phyloP scores from a whole-genome alignment of 2,797 vertebrate genomes.

The Champsocephalus gunnari region DNA sequence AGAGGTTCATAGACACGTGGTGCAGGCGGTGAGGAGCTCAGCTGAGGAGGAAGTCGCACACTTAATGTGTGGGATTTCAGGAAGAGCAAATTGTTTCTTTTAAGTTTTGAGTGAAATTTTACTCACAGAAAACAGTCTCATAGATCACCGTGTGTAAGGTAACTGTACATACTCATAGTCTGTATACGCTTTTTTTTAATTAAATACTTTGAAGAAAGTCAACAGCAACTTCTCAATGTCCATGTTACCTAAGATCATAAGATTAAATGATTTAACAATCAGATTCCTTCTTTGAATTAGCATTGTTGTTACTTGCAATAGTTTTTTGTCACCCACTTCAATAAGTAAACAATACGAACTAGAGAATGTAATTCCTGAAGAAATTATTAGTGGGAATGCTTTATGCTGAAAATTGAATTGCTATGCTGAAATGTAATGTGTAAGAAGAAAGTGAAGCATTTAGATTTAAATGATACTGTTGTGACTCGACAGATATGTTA shows the following conservation, averaged over 20 bases:
- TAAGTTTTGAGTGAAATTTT: constrained; percentile 5
- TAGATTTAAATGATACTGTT: too few relatives aligned
- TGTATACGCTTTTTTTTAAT: not conserved
- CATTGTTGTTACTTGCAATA: not conserved
- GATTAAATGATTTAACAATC: not conserved
- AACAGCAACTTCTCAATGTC: not conserved
- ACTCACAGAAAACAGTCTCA: not conserved
- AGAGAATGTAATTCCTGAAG: too few relatives aligned
- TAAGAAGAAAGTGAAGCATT: too few relatives aligned
- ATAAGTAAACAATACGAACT: not conserved
- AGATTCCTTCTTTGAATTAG: not conserved
- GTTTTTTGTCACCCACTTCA: not conserved
- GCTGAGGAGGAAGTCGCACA: constrained; percentile 30
- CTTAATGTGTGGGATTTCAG: constrained; percentile 28
- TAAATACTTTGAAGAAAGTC: not conserved
- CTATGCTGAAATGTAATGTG: too few relatives aligned
- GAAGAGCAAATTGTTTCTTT: constrained; percentile 20
- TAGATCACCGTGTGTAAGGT: not conserved
- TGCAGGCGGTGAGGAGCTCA: constrained; percentile 46
- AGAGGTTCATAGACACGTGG: constrained; percentile 64
- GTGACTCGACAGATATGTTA: too few relatives aligned
- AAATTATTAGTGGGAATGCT: too few relatives aligned
- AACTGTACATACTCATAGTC: not conserved
- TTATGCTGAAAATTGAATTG: too few relatives aligned
- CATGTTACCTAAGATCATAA: not conserved